Evolutionary conservation across 2,113 vertebrate species (phyloP), one percentile per base, ranked within the genome.

Genomic region (Chaetodon auriga): DNA sequence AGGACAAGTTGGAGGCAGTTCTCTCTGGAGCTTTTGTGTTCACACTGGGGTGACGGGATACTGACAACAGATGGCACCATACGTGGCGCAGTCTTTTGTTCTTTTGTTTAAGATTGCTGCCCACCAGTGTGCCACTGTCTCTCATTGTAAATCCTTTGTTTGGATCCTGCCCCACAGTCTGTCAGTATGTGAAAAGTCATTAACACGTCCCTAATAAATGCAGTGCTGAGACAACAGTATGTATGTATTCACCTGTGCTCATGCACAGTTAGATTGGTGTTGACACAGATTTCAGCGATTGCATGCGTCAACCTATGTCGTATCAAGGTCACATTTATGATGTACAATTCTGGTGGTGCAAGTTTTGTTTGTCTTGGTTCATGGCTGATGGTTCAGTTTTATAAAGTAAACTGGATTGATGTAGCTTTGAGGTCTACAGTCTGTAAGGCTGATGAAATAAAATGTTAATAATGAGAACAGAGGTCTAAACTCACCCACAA

Each of bases 11-110:
- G 80, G 82, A 92, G 87, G 87, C 68, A 68, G 69, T 53, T 89
- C 75, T 90, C 91, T 89, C 65, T 49, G 66, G 81, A 85, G 90
- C 71, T 66, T 87, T 87, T 86, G 81, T 88, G 75, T 83, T 86
- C 65, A 83, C 75, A 54, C 74, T 65, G 74, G 70, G 87, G 78
- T 79, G 83, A 91, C 84, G 84, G 78, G 82, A 90, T 78, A 82
- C 68, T 71, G 82, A 87, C 82, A 88, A 86, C 76, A 89, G 80
- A 90, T 82, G 85, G 82, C 82, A 84, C 69, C 77, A 77, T 78
- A 80, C 54, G 23, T 61, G 65, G 76, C 11, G 69, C 77, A 35
- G 62, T 38, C 76, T 87, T 89, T 92, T 89, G 64, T 86, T 75
- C 70, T 87, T 81, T 84, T 87, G 75, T 83, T 70, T 71, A 85